phyloP scores from a whole-genome alignment of 2,888 invertebrate genomes.

The Lasioglossum zephyrum region DNA sequence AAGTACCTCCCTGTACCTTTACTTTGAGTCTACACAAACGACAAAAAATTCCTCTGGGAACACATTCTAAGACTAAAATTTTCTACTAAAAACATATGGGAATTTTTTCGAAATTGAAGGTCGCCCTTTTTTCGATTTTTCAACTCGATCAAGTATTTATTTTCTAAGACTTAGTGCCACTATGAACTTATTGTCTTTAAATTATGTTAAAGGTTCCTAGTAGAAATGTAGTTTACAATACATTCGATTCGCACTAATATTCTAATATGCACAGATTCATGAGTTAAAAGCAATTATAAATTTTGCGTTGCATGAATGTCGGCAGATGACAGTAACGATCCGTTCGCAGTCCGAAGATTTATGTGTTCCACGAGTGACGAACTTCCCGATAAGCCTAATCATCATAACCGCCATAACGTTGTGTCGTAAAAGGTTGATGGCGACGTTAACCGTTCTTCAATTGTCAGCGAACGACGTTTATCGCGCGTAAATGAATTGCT shows the following conservation, averaged over 20 bases:
- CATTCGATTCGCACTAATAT: not conserved
- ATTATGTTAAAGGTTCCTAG: no score
- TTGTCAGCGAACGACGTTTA: slow-evolving; percentile 32
- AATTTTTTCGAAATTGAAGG: no score
- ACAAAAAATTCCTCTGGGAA: no score
- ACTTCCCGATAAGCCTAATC: not conserved
- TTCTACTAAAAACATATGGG: no score
- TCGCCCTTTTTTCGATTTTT: no score
- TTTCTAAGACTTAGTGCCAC: no score
- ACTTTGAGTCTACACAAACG: no score
- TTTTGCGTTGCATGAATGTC: not conserved
- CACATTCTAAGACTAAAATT: no score
- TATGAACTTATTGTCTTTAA: no score
- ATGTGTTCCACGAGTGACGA: not conserved
- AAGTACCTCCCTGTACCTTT: no score
- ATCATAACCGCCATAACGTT: not conserved
- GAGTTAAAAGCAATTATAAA: not conserved
- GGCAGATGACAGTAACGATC: not conserved
- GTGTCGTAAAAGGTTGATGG: slow-evolving; percentile 43
- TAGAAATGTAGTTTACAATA: no score
- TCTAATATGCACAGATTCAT: not conserved
- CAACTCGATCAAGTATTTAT: no score
- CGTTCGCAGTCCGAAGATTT: not conserved
- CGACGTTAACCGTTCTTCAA: slow-evolving; percentile 41
- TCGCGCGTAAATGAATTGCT: slow-evolving; percentile 41